Evolutionary conservation across 1,140 invertebrate genomes (phyloP).

Genomic region (Polypedilum vanderplanki): DNA sequence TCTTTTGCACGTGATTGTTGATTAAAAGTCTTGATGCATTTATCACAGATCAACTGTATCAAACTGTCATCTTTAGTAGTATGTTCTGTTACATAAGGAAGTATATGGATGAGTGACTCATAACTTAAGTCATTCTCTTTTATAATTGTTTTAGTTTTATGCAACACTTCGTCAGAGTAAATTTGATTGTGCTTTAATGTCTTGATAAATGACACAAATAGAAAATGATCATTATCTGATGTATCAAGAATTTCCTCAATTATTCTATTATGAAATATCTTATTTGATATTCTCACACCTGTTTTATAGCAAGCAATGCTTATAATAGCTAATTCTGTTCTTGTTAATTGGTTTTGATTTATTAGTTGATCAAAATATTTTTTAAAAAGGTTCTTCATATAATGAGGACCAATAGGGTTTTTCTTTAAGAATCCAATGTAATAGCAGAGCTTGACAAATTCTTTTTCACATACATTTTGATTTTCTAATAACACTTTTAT

Average conservation of each 20-base stretch:
- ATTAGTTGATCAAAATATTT: background rate
- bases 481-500: background rate
- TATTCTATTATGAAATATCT: background rate
- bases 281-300: background rate
- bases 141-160: background rate
- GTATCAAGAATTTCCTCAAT: background rate
- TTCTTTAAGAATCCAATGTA: background rate
- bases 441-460: background rate
- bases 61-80: background rate
- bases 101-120: background rate
- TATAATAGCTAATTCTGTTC: background rate
- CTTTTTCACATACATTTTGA: background rate
- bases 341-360: background rate
- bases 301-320: background rate
- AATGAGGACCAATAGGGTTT: background rate
- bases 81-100: background rate
- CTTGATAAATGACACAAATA: background rate
- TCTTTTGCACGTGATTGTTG: background rate
- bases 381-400: background rate
- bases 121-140: background rate
- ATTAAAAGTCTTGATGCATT: background rate
- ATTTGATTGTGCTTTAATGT: background rate
- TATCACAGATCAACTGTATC: background rate
- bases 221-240: background rate
- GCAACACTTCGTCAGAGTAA: background rate